Evolutionary conservation across 2,113 vertebrate genomes (phyloP).

Genomic region (Onychostruthus taczanowskii): DNA sequence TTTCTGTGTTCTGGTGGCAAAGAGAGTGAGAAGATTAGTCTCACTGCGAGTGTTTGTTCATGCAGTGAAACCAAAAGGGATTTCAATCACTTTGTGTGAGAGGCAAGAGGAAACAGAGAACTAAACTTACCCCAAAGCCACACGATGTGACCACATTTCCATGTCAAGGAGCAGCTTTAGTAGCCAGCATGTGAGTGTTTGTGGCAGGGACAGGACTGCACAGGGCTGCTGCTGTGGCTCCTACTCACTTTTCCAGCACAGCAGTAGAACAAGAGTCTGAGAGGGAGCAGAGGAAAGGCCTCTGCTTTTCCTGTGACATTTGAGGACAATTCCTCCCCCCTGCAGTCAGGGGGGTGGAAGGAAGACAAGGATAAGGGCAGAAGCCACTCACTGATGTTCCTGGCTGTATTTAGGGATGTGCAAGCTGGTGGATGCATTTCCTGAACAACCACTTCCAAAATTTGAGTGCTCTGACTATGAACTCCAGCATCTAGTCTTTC

Average conservation of each 20-base stretch:
- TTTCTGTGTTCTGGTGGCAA: neutral
- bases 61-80: neutral
- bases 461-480: neutral
- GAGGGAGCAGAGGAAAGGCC: neutral
- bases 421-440: neutral
- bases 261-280: neutral
- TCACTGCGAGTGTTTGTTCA: accelerated
- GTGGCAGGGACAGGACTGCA: neutral
- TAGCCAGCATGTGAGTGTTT: accelerated
- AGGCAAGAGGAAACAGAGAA: neutral
- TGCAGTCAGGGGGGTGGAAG: neutral
- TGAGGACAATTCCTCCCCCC: neutral
- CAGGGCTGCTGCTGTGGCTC: neutral
- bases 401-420: neutral
- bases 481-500: neutral
- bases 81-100: neutral
- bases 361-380: neutral
- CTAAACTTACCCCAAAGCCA: neutral
- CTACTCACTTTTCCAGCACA: neutral
- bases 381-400: neutral
- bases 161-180: neutral
- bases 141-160: neutral
- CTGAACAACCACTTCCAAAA: neutral
- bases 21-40: neutral
- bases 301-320: neutral